A percentile compares a stretch with the other conserved stretches of the same genome.
These are phyloP conservation scores for Yponomeuta malinellus DNA, from an alignment of 2,888 invertebrate species.

Conservation along the genomic window DNA sequence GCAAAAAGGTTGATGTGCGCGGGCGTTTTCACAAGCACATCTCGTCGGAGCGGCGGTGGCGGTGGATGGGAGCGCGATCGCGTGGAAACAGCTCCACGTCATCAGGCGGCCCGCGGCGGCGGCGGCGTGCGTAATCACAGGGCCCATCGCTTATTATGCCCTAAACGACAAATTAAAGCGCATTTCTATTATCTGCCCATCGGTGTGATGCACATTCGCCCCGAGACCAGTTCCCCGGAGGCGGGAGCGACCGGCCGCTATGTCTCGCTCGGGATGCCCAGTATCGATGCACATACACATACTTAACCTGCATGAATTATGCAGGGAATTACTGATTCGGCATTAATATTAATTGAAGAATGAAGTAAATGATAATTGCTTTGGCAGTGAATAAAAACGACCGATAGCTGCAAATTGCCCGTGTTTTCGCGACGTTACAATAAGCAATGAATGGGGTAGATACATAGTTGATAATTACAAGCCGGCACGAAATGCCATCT, in stretches of 20 bases:
- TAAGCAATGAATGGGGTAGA: conserved; percentile 9
- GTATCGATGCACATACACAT: conserved; percentile 17
- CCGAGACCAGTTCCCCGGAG: conserved; percentile 47
- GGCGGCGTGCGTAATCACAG: conserved; percentile 76
- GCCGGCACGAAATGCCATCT: conserved; percentile 19
- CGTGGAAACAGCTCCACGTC: conserved; percentile 66
- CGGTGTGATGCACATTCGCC: conserved; percentile 51
- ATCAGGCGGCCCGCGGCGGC: conserved; percentile 69
- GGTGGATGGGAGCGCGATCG: conserved; percentile 29
- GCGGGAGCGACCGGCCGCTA: conserved; percentile 31
- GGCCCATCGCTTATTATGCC: conserved; percentile 70
- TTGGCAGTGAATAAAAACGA: conserved; percentile 4
- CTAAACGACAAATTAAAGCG: conserved; percentile 76
- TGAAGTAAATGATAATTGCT: conserved; percentile 13
- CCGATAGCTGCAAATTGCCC: conserved; percentile 9
- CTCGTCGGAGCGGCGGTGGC: conserved; percentile 14
- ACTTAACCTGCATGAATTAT: conserved; percentile 34
- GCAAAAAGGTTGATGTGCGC: conserved; percentile 16
- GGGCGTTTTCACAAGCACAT: conserved; percentile 15
- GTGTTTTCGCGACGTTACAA: conserved; percentile 18
- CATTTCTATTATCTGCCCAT: conserved; percentile 73
- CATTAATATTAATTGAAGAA: conserved; percentile 19
- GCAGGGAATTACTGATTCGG: conserved; percentile 37
- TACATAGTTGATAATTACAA: conserved; percentile 14
- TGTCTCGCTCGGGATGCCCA: conserved; percentile 20